phyloP scores from a whole-genome alignment of 1,140 invertebrate genomes.

The Notospermus geniculatus region DNA sequence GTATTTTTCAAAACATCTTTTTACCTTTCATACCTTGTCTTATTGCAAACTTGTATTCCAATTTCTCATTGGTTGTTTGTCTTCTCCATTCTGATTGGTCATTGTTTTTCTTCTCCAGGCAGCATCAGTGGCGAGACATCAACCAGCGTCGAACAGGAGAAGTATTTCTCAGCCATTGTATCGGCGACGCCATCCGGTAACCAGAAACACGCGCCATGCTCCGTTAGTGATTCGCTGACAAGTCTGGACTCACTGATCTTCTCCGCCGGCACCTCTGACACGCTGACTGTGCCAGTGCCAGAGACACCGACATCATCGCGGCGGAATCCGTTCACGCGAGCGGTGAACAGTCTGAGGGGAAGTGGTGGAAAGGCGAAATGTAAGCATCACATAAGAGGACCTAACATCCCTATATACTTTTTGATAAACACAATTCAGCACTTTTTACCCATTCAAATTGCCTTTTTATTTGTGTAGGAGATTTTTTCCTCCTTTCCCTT shows the following conservation, averaged over 20 bases:
- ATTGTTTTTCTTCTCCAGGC: constrained; percentile 42
- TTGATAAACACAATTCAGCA: too few species aligned
- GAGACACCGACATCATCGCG: constrained; percentile 37
- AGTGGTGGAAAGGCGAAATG: constrained; percentile 41
- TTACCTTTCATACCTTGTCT: too few species aligned
- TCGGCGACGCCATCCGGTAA: constrained; percentile 70
- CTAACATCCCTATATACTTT: too few species aligned
- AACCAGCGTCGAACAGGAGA: constrained; percentile 74
- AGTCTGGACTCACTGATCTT: constrained; percentile 80
- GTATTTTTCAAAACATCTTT: too few species aligned
- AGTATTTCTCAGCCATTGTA: constrained; percentile 78
- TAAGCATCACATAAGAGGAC: background rate
- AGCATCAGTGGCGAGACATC: constrained; percentile 61
- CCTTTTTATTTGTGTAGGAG: too few species aligned
- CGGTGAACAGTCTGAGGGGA: constrained; percentile 71
- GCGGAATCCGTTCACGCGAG: constrained; percentile 68
- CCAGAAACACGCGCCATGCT: constrained; percentile 17
- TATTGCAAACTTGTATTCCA: too few species aligned
- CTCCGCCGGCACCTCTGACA: constrained; percentile 56
- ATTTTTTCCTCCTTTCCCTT: too few species aligned
- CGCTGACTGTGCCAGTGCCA: constrained; percentile 27
- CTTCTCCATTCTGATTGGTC: too few species aligned
- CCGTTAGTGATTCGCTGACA: constrained; percentile 72
- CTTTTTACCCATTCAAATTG: too few species aligned
- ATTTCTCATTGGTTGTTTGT: too few species aligned